Conservation (phyloP, 2,113 vertebrate species). For the Osmerus mordax region DNA sequence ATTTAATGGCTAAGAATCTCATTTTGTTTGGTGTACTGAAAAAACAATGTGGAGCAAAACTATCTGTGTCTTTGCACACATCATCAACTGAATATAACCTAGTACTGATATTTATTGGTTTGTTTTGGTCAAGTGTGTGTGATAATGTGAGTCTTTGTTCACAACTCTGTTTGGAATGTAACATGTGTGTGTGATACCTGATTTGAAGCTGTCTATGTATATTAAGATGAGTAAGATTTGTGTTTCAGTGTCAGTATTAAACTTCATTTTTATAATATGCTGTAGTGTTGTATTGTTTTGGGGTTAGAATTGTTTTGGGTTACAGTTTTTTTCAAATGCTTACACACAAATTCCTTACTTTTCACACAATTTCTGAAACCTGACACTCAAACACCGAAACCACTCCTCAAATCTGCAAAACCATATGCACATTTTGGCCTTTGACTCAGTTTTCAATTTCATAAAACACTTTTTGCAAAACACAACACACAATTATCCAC, state of each 20-base stretch:
- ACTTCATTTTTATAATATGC: constrained; percentile 28
- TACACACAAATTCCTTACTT: too few species aligned
- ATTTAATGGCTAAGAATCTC: background rate
- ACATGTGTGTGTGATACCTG: background rate
- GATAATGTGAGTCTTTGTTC: background rate
- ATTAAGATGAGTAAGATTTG: background rate
- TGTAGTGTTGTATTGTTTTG: background rate
- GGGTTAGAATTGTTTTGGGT: constrained; percentile 1
- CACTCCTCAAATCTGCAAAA: too few species aligned
- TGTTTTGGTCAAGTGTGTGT: background rate
- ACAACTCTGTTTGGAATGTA: background rate
- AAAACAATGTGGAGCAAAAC: background rate
- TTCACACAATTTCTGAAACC: too few species aligned
- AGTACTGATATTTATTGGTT: background rate
- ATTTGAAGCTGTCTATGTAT: background rate
- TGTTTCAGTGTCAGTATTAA: constrained; percentile 50
- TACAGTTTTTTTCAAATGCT: background rate
- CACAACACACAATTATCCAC: too few species aligned
- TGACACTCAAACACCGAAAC: too few species aligned
- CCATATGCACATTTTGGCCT: too few species aligned
- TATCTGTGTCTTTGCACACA: background rate
- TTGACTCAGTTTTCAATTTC: too few species aligned
- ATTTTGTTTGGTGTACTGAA: background rate
- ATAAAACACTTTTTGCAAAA: too few species aligned
- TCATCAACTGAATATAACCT: background rate